Conservation (phyloP, 2,113 vertebrate species). For the Oceanodroma tethys region DNA sequence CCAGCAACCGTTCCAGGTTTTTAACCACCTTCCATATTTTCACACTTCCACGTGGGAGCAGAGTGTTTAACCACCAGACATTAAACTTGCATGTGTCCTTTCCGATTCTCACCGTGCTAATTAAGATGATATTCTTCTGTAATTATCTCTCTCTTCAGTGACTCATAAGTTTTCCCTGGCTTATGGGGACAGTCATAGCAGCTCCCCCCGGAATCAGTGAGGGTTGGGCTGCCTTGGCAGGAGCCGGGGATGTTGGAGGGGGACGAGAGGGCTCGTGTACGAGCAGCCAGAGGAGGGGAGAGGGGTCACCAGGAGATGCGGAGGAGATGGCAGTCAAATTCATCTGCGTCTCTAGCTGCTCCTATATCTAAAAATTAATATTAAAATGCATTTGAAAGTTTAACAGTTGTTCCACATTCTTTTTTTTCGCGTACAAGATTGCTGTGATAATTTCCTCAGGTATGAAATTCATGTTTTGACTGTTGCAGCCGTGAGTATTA, state of each 20-base stretch:
- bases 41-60: not conserved
- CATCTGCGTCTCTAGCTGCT: not conserved
- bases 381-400: not conserved
- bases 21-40: not conserved
- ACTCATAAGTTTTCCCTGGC: not conserved
- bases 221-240: not conserved
- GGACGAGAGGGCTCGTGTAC: not conserved
- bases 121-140: not conserved
- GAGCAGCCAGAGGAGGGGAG: not conserved
- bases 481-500: rapidly evolving
- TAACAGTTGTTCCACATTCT: not conserved
- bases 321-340: not conserved
- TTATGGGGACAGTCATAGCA: not conserved
- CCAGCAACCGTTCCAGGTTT: not conserved
- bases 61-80: not conserved
- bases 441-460: not conserved
- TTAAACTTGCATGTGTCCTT: not conserved
- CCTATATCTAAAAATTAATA: not conserved
- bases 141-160: not conserved
- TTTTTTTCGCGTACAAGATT: not conserved
- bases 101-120: not conserved
- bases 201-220: not conserved
- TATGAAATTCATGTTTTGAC: not conserved
- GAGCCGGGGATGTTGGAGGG: not conserved
- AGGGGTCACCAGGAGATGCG: not conserved